phyloP scores from a whole-genome alignment of 2,113 vertebrate species.

The Vulpes vulpes region DNA sequence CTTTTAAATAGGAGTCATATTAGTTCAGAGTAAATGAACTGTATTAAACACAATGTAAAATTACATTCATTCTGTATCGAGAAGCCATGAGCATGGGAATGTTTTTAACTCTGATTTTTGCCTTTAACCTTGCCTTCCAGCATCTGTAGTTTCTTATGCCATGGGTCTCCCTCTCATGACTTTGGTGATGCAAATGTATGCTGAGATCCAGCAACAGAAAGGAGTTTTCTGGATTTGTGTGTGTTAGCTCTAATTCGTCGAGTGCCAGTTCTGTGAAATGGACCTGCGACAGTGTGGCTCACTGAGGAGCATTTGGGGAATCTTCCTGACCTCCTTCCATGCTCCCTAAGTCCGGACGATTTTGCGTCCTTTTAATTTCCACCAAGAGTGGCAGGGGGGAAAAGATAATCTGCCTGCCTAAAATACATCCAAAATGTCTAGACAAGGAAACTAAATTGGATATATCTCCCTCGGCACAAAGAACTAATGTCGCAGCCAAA shows the following conservation, averaged over 20 bases:
- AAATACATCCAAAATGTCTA: conserved; percentile 5
- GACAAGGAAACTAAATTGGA: not conserved
- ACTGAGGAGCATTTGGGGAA: not conserved
- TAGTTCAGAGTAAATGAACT: not conserved
- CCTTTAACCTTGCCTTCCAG: not conserved
- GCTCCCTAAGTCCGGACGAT: not conserved
- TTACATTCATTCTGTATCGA: not conserved
- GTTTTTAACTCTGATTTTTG: not conserved
- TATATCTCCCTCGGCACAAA: not conserved
- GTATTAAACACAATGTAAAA: not conserved
- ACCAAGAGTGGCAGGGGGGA: not conserved
- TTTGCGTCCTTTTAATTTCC: conserved; percentile 5
- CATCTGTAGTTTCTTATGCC: not conserved
- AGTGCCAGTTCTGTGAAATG: conserved; percentile 70
- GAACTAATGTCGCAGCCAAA: not conserved
- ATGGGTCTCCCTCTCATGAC: not conserved
- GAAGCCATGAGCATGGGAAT: not conserved
- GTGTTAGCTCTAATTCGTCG: not conserved
- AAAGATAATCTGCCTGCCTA: not conserved
- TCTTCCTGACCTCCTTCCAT: not conserved
- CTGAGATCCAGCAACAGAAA: not conserved
- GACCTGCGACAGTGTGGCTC: not conserved
- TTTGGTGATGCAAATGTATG: not conserved
- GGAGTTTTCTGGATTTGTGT: not conserved
- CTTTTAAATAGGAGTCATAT: not conserved